Evolutionary conservation across 1,140 invertebrate species (phyloP), one percentile per base, ranked within the genome.

Genomic region (Papilio helenus): DNA sequence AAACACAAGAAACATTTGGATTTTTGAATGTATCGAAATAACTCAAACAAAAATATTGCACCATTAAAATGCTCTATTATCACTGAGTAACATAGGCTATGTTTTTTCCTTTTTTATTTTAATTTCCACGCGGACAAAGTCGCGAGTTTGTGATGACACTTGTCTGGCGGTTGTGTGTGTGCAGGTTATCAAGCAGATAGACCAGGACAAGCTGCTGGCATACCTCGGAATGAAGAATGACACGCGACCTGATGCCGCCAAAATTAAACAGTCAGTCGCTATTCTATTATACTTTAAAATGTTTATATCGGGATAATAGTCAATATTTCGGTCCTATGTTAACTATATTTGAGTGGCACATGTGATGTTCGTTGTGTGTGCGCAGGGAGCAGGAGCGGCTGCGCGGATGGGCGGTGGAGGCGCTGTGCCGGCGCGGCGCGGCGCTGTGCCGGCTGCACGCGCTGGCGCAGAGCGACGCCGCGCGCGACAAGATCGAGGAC

Each of bases 161-260:
- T 51, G 5, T 72, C 23, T 51, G 10, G n/a, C 20, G 23, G 16
- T 23, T 18, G 58, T 42, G 14, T 9, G 12, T 65, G 81, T 51
- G 73, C 95, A 96, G 85, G 96, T 98, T 0, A 96, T 98, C 34
- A 94, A 95, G 3, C 95, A 95, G 71, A 96, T 98, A n/a, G 97
- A 98, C 91, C 95, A 96, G 82, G 96, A 97, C 55, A 96, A 96
- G 83, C 86, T 98, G 44, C 93, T 98, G 0, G 96, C 96, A 0
- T 97, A 96, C 87, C 96, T 97, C 81, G 98, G 98, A 0, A 96
- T 97, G 80, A 98, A 98, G 91, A 96, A 95, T 74, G 98, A 98
- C 90, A 96, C 96, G 18, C 94, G 97, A 72, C 90, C 95, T 0
- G 97, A 98, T 90, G 97, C 97, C 0, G 90, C 95, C 5, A 98